A percentile compares a stretch with the other conserved stretches of the same genome.
Evolutionary conservation across 2,113 vertebrate species (phyloP).

Genomic region (Upupa epops): DNA sequence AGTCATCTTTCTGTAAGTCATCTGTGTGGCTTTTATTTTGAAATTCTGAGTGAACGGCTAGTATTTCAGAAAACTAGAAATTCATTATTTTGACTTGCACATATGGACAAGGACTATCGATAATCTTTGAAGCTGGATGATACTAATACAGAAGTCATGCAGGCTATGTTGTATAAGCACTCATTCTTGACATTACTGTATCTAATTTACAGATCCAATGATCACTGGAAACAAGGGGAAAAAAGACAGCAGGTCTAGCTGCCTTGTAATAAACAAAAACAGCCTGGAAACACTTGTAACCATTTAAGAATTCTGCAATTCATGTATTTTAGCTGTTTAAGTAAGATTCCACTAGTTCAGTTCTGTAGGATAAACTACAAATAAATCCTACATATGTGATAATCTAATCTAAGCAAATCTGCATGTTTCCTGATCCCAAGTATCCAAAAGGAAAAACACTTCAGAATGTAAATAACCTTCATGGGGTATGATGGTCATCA

Average conservation of each 20-base stretch:
- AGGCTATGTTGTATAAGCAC: not conserved
- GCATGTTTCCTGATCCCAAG: fast-evolving
- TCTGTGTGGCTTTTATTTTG: not conserved
- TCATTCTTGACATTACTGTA: not conserved
- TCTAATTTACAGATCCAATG: not conserved
- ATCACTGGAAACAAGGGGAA: not conserved
- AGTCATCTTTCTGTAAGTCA: not conserved
- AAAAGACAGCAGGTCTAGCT: not conserved
- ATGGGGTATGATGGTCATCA: not conserved
- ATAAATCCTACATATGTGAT: not conserved
- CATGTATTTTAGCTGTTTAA: not conserved
- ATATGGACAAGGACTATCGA: not conserved
- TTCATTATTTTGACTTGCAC: not conserved
- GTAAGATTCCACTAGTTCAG: not conserved
- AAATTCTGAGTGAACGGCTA: not conserved
- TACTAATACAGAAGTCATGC: not conserved
- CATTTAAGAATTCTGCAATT: not conserved
- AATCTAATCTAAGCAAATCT: not conserved
- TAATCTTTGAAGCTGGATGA: not conserved
- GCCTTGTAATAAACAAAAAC: not conserved
- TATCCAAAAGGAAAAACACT: not conserved
- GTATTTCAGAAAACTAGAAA: not conserved
- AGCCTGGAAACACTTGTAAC: not conserved
- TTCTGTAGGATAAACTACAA: not conserved
- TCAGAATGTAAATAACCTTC: not conserved